phyloP scores from a whole-genome alignment of 1,140 invertebrate species.

The Lycorma delicatula region DNA sequence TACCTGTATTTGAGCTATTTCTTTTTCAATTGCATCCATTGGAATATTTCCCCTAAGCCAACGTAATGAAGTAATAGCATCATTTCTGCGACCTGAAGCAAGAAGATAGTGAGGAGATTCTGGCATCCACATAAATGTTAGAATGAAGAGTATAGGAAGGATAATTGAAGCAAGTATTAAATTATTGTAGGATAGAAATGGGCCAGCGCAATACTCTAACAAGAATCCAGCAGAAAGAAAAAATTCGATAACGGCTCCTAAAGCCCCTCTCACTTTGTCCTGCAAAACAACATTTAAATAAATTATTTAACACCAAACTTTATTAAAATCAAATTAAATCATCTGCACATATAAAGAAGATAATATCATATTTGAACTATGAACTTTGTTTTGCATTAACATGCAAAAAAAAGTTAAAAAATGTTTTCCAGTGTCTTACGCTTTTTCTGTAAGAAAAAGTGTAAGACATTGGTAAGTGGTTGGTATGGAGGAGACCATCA shows the following conservation, averaged over 20 bases:
- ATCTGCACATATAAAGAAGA: no score
- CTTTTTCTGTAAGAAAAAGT: no score
- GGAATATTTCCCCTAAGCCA: constrained; percentile 1
- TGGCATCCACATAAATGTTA: constrained; percentile 63
- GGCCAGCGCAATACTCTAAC: constrained; percentile 63
- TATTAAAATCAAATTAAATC: no score
- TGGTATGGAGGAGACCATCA: no score
- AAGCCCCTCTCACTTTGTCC: constrained; percentile 20
- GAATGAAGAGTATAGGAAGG: constrained; percentile 51
- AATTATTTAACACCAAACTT: no score
- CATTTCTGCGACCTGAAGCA: not conserved
- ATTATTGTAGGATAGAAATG: constrained; percentile 54
- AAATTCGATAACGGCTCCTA: constrained; percentile 70
- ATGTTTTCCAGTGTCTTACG: no score
- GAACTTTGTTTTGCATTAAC: no score
- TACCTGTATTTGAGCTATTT: constrained; percentile 49
- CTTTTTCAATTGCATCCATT: constrained; percentile 41
- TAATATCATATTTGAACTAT: no score
- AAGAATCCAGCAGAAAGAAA: constrained; percentile 68
- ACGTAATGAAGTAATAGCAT: not conserved
- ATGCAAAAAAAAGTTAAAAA: no score
- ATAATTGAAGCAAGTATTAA: constrained; percentile 54
- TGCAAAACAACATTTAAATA: no score
- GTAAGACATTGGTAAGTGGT: no score
- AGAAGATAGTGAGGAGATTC: constrained; percentile 62